Conservation (phyloP, 2,888 invertebrate species). For the Gandaritis pyraliata region DNA sequence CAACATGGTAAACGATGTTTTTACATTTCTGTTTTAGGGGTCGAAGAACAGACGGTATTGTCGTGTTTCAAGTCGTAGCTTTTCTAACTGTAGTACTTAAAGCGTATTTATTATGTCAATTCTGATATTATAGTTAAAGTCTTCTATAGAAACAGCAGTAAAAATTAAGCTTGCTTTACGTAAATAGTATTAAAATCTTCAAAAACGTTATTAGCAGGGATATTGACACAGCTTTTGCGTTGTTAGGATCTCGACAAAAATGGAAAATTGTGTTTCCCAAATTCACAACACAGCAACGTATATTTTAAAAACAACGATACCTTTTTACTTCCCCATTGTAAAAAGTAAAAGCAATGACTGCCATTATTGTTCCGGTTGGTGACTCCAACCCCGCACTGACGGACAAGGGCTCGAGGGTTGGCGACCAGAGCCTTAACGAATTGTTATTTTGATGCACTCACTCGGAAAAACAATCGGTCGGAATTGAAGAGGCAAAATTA, state of each 20-base stretch:
- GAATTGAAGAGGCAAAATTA: constrained; percentile 74
- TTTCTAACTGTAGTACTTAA: constrained; percentile 9
- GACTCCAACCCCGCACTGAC: constrained; percentile 40
- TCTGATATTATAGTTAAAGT: no score
- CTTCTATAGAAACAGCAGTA: no score
- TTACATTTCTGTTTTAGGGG: constrained; percentile 16
- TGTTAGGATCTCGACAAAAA: no score
- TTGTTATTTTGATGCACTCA: constrained; percentile 81
- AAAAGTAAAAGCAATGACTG: constrained; percentile 34
- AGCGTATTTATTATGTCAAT: neutral
- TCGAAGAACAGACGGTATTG: constrained; percentile 4
- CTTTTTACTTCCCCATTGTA: constrained; percentile 17
- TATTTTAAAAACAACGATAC: constrained; percentile 14
- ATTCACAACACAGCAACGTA: neutral
- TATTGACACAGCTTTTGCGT: neutral
- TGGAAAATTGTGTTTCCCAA: neutral
- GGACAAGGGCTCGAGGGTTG: constrained; percentile 55
- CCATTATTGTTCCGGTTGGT: constrained; percentile 40
- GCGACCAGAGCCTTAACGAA: constrained; percentile 68
- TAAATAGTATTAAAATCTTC: neutral
- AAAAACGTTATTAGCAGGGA: neutral
- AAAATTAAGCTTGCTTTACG: neutral
- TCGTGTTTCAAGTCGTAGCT: constrained; percentile 6
- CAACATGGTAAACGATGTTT: constrained; percentile 20
- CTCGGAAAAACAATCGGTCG: constrained; percentile 79